Evolutionary conservation across 2,113 vertebrate genomes (phyloP), one percentile per base, ranked within the genome.

Genomic region (Meleagris gallopavo): DNA sequence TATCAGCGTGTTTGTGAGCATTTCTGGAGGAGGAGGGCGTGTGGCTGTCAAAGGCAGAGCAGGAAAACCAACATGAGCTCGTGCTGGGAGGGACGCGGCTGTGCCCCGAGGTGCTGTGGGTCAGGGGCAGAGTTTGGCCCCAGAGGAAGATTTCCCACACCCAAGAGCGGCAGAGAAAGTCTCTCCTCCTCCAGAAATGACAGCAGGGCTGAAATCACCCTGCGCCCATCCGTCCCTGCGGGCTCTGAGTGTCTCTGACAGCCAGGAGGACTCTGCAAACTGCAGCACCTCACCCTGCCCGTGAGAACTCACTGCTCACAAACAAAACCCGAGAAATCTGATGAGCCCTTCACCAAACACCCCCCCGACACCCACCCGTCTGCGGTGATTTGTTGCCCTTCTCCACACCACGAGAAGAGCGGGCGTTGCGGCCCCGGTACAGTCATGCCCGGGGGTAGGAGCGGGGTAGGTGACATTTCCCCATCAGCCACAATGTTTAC

Each of bases 11-110:
- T 69, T 94, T 61, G 64, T 34, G 64, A 74, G 62, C 73, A 27
- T 87, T 94, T 85, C 92, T 32, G 45, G 87, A 94, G 92, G 84
- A 90, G 95, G 70, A 89, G 93, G 93, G 93, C 52, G 93, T 88
- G 93, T 64, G 89, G 22, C 78, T 94, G 84, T 75, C 88, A 48
- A 86, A 93, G 88, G 88, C 70, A 94, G 88, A 96, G 92, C 80
- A 95, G 94, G 90, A 84, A 94, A 95, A 55, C 83, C 65, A 2
- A 73, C 74, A 82, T 91, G 94, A 92, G 94, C 79, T 65, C 2
- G 15, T 43, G 1, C 0, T 48, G 72, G 78, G 83, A 70, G 88
- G 82, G 88, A 83, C 27, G 0, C 30, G 85, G 50, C 54, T 3
- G 3, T 65, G 76, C 82, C 3, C 2, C 78, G 77, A 65, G 69